Percentiles rank a stretch among this genome's conserved stretches.
phyloP scores from a whole-genome alignment of 1,140 invertebrate species.

The Apis cerana region DNA sequence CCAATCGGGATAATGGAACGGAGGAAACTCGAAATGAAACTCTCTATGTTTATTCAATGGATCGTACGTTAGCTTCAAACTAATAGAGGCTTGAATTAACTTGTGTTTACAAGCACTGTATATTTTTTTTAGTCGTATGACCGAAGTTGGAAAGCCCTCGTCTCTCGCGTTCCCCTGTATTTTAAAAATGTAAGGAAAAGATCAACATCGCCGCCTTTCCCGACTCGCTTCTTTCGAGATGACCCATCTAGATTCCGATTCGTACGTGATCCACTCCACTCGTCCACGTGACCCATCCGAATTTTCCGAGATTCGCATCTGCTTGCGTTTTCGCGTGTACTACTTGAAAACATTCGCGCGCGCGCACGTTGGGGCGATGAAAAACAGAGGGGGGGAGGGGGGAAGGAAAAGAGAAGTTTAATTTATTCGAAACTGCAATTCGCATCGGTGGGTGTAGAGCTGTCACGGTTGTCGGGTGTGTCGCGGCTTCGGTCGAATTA shows the following conservation, averaged over 20 bases:
- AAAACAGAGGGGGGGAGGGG: not conserved
- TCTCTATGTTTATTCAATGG: too few species aligned
- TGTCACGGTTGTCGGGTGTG: slow-evolving; percentile 18
- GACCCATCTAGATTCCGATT: not conserved
- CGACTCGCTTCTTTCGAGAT: not conserved
- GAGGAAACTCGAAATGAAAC: not conserved
- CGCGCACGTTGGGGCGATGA: too few species aligned
- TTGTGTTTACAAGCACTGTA: not conserved
- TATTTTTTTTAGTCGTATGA: not conserved
- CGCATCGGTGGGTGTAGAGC: not conserved
- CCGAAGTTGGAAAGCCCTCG: not conserved
- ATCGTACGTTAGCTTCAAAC: not conserved
- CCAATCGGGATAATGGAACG: not conserved
- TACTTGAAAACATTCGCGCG: not conserved
- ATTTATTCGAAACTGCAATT: slow-evolving; percentile 25
- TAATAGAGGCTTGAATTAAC: not conserved
- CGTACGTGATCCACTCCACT: not conserved
- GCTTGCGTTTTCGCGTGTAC: not conserved
- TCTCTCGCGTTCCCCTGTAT: too few species aligned
- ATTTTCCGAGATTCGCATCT: not conserved
- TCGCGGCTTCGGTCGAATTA: slow-evolving; percentile 5
- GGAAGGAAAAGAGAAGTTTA: slow-evolving; percentile 1
- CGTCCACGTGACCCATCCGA: not conserved
- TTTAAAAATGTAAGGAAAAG: too few species aligned
- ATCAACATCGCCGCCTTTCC: not conserved